These are phyloP conservation scores for Drosophila pachea DNA, from an alignment of 1,140 invertebrate genomes.

Conservation along the genomic window DNA sequence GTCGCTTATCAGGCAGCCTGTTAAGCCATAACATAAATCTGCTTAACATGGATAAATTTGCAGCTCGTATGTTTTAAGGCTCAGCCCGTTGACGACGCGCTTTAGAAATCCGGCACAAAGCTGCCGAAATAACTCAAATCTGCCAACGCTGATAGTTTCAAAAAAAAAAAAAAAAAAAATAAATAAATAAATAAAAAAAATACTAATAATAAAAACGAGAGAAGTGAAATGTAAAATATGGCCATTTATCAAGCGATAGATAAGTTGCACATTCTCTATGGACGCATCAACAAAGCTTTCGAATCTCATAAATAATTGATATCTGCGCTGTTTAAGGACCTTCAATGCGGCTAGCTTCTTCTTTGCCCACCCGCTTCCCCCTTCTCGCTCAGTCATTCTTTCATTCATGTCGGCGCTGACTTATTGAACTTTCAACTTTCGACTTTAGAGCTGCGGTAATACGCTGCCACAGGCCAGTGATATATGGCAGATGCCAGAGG, in stretches of 20 bases:
- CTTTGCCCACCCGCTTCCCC: neutral
- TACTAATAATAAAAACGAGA: neutral
- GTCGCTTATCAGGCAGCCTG: neutral
- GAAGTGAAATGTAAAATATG: neutral
- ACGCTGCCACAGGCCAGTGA: conserved; percentile 9
- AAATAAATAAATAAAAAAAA: neutral
- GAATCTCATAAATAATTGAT: conserved; percentile 34
- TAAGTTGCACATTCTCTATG: conserved; percentile 14
- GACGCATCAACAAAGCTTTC: conserved; percentile 24
- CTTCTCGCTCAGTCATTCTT: neutral
- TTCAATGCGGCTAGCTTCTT: neutral
- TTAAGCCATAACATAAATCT: neutral
- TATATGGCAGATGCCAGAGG: conserved; percentile 33
- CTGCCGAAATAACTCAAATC: conserved; percentile 7
- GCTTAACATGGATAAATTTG: neutral
- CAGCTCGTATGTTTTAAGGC: neutral
- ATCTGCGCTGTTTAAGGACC: conserved; percentile 3
- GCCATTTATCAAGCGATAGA: conserved; percentile 15
- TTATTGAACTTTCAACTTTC: conserved; percentile 36
- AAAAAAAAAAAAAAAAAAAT: neutral
- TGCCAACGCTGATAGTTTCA: conserved; percentile 15
- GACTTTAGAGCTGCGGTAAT: conserved; percentile 15
- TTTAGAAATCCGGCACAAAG: neutral
- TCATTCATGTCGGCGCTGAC: neutral
- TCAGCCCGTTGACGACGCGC: too few species aligned